A percentile compares a stretch with the other conserved stretches of the same genome.
These are phyloP conservation scores for Chaenocephalus aceratus DNA, from an alignment of 2,113 vertebrate species.

Conservation along the genomic window DNA sequence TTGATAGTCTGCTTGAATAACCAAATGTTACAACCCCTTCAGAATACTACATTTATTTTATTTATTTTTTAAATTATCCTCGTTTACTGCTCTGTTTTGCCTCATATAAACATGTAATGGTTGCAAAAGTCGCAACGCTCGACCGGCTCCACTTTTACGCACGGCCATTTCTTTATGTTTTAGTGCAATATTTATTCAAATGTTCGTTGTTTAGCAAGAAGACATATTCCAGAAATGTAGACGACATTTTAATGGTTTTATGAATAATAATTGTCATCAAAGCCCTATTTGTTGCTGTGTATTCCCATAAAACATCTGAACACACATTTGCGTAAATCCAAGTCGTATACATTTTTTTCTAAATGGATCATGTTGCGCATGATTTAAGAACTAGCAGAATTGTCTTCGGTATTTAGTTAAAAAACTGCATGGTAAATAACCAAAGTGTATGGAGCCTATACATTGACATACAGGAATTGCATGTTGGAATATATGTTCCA, in stretches of 20 bases:
- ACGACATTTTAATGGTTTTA: not conserved
- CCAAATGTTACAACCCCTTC: conserved; percentile 11
- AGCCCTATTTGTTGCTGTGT: not conserved
- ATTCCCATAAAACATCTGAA: not conserved
- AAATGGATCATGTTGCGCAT: not conserved
- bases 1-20: conserved; percentile 2
- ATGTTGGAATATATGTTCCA: not conserved
- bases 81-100: conserved; percentile 26
- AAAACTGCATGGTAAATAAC: not conserved
- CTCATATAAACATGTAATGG: conserved; percentile 36
- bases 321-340: conserved; percentile 6
- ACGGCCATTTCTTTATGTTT: conserved; percentile 38
- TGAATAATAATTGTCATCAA: not conserved
- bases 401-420: not conserved
- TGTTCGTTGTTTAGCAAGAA: not conserved
- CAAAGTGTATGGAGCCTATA: not conserved
- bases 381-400: conserved; percentile 1
- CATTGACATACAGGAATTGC: not conserved
- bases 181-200: conserved; percentile 21
- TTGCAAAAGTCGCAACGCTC: conserved; percentile 7
- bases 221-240: conserved; percentile 1
- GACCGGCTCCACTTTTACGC: conserved; percentile 60
- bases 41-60: conserved; percentile 3
- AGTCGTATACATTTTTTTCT: not conserved
- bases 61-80: conserved; percentile 6